Evolutionary conservation across 2,888 invertebrate genomes (phyloP).

Genomic region (Acanthosepion esculentum): DNA sequence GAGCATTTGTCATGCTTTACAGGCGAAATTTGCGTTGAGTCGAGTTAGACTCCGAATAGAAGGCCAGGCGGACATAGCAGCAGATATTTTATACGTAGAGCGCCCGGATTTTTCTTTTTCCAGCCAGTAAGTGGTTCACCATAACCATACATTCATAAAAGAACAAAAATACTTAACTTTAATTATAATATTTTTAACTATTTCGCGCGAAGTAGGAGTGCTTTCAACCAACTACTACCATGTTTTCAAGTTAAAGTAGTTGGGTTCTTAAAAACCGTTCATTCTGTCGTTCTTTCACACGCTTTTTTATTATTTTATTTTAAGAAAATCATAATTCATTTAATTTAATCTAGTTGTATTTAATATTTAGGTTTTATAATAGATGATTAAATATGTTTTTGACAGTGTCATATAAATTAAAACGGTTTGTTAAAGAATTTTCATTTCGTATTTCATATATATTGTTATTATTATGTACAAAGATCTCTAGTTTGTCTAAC

Average conservation of each 20-base stretch:
- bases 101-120: conserved; percentile 33
- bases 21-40: neutral
- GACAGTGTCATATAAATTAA: too few relatives aligned
- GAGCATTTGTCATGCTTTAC: conserved; percentile 8
- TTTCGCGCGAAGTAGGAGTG: neutral
- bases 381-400: too few relatives aligned
- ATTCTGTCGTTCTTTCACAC: neutral
- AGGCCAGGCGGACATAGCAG: neutral
- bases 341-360: too few relatives aligned
- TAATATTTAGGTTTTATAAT: too few relatives aligned
- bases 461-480: too few relatives aligned
- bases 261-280: neutral
- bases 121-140: neutral
- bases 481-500: too few relatives aligned
- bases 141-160: neutral
- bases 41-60: neutral
- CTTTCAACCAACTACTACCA: neutral
- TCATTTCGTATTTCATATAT: too few relatives aligned
- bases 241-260: neutral
- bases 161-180: neutral
- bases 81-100: conserved; percentile 33
- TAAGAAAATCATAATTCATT: too few relatives aligned
- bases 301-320: too few relatives aligned
- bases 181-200: neutral
- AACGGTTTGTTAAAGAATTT: too few relatives aligned